These are phyloP conservation scores for Dasysyrphus albostriatus DNA, from an alignment of 2,888 invertebrate species.

Conservation along the genomic window DNA sequence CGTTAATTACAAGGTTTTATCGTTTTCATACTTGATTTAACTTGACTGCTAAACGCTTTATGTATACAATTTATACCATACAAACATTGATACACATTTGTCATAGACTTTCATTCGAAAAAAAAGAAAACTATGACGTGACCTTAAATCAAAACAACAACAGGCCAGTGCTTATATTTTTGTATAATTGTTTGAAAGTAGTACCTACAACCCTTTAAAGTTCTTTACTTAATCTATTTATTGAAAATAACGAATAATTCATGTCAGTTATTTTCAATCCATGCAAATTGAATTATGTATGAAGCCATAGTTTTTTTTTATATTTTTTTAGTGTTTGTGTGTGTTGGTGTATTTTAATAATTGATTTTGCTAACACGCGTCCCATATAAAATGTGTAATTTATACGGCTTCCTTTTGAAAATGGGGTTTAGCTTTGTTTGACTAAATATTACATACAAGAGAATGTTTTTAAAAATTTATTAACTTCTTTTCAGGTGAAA, in stretches of 20 bases:
- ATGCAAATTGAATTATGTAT: constrained; percentile 70
- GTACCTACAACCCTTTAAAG: constrained; percentile 35
- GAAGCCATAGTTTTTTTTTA: constrained; percentile 56
- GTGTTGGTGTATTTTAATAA: constrained; percentile 27
- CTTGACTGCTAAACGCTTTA: too few species aligned
- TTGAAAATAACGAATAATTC: constrained; percentile 47
- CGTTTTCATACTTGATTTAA: too few species aligned
- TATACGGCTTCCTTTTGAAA: constrained; percentile 46
- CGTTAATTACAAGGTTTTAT: too few species aligned
- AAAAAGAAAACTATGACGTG: not conserved
- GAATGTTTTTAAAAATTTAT: too few species aligned
- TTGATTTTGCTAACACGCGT: constrained; percentile 47
- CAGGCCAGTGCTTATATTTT: not conserved
- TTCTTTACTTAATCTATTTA: constrained; percentile 9
- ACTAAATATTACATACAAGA: too few species aligned
- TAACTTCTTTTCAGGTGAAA: too few species aligned
- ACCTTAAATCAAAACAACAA: constrained; percentile 1
- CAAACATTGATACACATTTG: too few species aligned
- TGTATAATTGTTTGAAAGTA: not conserved
- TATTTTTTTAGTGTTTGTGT: constrained; percentile 7
- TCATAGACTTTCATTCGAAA: too few species aligned
- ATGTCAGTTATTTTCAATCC: constrained; percentile 62
- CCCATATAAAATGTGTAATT: not conserved
- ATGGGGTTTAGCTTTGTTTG: not conserved
- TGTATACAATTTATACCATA: too few species aligned